Evolutionary conservation across 2,113 vertebrate species (phyloP).

Genomic region (Coptodon bakossiorum): DNA sequence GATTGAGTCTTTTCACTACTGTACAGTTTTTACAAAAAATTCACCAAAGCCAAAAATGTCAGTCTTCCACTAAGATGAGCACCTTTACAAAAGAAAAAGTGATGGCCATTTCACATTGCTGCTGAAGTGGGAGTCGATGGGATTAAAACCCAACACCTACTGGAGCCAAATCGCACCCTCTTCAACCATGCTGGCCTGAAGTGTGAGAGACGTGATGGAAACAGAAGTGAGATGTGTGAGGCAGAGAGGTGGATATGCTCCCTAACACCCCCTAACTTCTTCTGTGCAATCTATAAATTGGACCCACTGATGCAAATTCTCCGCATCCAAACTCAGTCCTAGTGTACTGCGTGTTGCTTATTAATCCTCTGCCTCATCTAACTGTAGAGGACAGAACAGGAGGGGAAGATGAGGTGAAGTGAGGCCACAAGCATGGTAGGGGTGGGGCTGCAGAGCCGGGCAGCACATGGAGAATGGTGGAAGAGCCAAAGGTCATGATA

Average conservation of each 20-base stretch:
- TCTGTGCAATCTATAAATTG: neutral
- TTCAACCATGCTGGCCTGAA: slow-evolving; percentile 20
- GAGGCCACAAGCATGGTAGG: neutral
- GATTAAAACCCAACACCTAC: slow-evolving; percentile 45
- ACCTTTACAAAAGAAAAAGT: neutral
- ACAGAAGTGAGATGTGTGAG: neutral
- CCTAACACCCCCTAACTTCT: neutral
- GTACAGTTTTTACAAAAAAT: neutral
- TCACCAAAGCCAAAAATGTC: neutral
- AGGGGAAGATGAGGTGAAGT: neutral
- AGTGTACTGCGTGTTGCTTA: neutral
- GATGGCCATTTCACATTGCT: neutral
- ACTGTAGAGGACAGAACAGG: neutral
- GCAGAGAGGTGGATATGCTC: slow-evolving; percentile 22
- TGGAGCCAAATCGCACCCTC: slow-evolving; percentile 45
- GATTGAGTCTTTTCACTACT: neutral
- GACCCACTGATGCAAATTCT: neutral
- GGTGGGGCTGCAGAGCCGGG: slow-evolving; percentile 4
- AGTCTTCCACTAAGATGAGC: neutral
- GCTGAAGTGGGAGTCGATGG: slow-evolving; percentile 19
- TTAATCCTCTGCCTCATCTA: neutral
- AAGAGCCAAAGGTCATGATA: slow-evolving; percentile 56
- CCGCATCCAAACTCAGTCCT: neutral
- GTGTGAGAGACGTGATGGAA: slow-evolving; percentile 2
- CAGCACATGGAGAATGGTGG: slow-evolving; percentile 6